Evolutionary conservation across 1,140 invertebrate species (phyloP).

Genomic region (Papilio helenus): DNA sequence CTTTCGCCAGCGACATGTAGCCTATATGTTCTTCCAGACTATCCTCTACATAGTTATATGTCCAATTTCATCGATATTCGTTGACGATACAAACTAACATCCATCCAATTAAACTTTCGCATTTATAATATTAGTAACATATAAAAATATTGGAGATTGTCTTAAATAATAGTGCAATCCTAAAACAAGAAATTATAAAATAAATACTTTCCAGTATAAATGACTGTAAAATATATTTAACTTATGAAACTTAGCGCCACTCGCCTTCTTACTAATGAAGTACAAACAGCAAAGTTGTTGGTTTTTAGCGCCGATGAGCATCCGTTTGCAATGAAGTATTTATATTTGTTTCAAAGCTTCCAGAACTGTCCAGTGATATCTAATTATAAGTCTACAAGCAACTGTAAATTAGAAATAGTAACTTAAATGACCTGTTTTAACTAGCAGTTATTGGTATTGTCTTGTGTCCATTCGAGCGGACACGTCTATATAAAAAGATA

Average conservation of each 20-base stretch:
- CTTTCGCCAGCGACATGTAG: too few relatives aligned
- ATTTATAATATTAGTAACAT: too few relatives aligned
- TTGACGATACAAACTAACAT: too few relatives aligned
- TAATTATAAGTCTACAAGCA: background rate
- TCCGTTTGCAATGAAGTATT: background rate
- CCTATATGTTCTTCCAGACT: too few relatives aligned
- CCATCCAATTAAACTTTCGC: too few relatives aligned
- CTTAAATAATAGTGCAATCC: background rate
- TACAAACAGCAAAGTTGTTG: constrained; percentile 5
- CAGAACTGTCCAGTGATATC: background rate
- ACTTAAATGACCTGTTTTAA: background rate
- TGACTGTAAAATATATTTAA: background rate
- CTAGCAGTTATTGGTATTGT: background rate
- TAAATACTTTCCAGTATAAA: background rate
- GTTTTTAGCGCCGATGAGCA: background rate
- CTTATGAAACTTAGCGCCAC: background rate
- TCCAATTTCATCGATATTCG: too few relatives aligned
- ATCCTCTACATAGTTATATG: too few relatives aligned
- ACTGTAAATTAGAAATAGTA: too few relatives aligned
- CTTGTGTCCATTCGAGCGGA: background rate
- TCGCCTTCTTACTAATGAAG: background rate
- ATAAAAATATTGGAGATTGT: background rate
- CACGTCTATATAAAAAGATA: background rate
- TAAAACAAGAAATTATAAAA: background rate
- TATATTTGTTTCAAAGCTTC: background rate